These are phyloP conservation scores for Listronotus oregonensis DNA, from an alignment of 1,140 invertebrate genomes.

Conservation along the genomic window DNA sequence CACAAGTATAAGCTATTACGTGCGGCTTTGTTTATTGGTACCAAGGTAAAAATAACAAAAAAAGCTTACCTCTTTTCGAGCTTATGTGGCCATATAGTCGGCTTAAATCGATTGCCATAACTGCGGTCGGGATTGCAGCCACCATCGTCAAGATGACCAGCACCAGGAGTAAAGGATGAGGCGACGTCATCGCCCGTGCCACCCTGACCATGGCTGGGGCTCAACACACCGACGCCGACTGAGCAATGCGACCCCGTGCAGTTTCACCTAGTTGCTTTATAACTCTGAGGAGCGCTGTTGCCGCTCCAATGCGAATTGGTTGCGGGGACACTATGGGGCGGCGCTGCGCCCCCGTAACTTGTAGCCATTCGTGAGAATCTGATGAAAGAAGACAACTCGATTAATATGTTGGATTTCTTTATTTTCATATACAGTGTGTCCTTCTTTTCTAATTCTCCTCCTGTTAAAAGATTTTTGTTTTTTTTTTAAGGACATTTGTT, in stretches of 20 bases:
- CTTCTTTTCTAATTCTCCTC: too few species aligned
- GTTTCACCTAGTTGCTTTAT: conserved; percentile 37
- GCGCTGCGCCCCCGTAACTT: conserved; percentile 27
- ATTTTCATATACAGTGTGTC: too few species aligned
- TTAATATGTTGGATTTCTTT: too few species aligned
- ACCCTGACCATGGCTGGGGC: conserved; percentile 53
- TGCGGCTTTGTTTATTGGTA: background rate
- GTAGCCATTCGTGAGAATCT: conserved; percentile 13
- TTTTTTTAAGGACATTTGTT: too few species aligned
- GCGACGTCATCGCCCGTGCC: conserved; percentile 53
- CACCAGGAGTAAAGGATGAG: conserved; percentile 55
- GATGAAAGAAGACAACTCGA: background rate
- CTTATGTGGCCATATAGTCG: conserved; percentile 69
- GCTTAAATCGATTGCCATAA: conserved; percentile 69
- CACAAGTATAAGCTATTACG: too few species aligned
- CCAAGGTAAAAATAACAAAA: background rate
- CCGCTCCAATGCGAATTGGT: conserved; percentile 18
- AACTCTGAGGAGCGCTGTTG: conserved; percentile 24
- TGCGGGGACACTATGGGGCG: conserved; percentile 10
- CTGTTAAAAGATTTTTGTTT: too few species aligned
- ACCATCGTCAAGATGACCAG: conserved; percentile 59
- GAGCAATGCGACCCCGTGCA: conserved; percentile 32
- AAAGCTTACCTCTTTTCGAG: conserved; percentile 67
- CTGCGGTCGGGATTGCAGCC: conserved; percentile 61
- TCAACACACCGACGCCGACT: conserved; percentile 38